Base-by-base conservation (phyloP, 2,888 invertebrate genomes). In the Craniophora ligustri region DNA sequence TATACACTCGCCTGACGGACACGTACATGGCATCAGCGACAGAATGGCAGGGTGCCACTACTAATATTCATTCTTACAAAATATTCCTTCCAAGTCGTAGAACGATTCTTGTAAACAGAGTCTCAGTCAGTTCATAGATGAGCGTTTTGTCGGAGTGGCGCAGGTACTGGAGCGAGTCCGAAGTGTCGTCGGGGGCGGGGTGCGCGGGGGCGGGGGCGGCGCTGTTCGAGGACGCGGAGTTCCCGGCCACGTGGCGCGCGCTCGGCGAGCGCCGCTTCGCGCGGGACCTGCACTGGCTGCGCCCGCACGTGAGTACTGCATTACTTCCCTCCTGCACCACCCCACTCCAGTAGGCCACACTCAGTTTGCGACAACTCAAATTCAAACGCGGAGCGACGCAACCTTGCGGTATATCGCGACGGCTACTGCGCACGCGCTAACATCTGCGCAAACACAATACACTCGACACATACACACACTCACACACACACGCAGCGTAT, bases 251-350 rank as follows among this genome's bases (percentile, higher is more conserved):
- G 58, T 44, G 53, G 66, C 79, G 83, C 95, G 56, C 69, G 16
- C 61, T 72, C 3, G 71, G 62, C 58, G 94, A 95, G 94, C 85
- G 95, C 95, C 84, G 94, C 94, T 84, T 45, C 6, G 46, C 65
- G 11, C 54, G 55, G 41, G 91, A 91, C 94, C 91, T 95, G 64
- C 91, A 94, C 32, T 96, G 96, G 96, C 93, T 94, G 92, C 86
- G 96, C 65, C 96, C 96, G 10, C 95, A 95, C 78, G 96, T 96
- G 84, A 94, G 95, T 93, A 41, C 32, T 23, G 4, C 28, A 3
- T 7, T 2, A 6, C 15, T 4, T 0, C 23, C 2, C 21, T 4
- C 8, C 7, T 10, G 10, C 23, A 10, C 23, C 10, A 2, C 2
- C 3, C 10, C n/a, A n/a, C n/a, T n/a, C n/a, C n/a, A n/a, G n/a